Conservation (phyloP, 2,888 invertebrate genomes). For the Drosophila affinis region DNA sequence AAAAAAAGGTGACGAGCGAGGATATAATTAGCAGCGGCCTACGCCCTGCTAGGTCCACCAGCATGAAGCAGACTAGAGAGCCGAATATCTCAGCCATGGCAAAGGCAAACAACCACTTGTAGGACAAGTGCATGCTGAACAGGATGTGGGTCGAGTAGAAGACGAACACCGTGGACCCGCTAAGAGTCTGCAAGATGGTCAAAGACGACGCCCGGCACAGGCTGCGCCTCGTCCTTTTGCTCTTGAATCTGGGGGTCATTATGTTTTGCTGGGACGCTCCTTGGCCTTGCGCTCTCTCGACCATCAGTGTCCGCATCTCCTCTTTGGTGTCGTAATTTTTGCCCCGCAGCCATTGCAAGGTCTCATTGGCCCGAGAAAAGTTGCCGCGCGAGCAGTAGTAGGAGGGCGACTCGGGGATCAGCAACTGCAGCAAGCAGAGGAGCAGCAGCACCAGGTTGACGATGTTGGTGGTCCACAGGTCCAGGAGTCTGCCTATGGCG, state of each 20-base stretch:
- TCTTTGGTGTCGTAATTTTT: background rate
- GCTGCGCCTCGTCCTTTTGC: background rate
- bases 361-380: background rate
- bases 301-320: slow-evolving; percentile 11
- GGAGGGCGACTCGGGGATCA: slow-evolving; percentile 43
- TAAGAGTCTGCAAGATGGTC: slow-evolving; percentile 2
- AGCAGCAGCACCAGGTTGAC: background rate
- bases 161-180: slow-evolving; percentile 10
- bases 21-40: slow-evolving; percentile 26
- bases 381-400: background rate
- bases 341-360: slow-evolving; percentile 27
- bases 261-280: background rate
- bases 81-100: background rate
- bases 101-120: fast-evolving
- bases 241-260: background rate
- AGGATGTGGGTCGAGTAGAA: background rate
- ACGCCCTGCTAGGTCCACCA: slow-evolving; percentile 40
- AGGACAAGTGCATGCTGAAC: background rate
- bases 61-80: slow-evolving; percentile 20
- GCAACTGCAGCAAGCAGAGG: background rate
- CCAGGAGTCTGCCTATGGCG: background rate
- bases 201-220: slow-evolving; percentile 6
- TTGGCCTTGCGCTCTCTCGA: background rate
- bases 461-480: background rate
- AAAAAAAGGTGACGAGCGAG: background rate